Evolutionary conservation across 2,113 vertebrate species (phyloP).

Genomic region (Apteryx mantelli): DNA sequence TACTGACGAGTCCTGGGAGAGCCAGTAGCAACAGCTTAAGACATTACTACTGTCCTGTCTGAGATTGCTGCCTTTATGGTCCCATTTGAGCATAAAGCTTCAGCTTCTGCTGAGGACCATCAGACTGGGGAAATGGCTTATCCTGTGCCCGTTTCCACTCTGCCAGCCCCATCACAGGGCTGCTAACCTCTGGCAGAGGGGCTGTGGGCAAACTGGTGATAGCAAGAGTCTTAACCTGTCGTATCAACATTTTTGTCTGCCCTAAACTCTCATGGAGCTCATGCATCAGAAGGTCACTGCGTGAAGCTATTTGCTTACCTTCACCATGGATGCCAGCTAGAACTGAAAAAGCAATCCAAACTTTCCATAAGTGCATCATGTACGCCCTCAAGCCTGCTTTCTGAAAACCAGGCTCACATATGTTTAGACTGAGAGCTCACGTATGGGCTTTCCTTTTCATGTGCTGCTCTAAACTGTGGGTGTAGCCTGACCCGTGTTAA

Average conservation of each 20-base stretch:
- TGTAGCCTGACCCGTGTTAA: background rate
- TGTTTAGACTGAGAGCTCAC: background rate
- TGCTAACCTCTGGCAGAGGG: too few species aligned
- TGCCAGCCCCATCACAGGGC: too few species aligned
- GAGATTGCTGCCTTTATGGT: too few species aligned
- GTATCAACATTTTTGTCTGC: too few species aligned
- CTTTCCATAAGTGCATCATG: background rate
- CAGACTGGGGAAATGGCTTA: background rate
- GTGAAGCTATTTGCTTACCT: background rate
- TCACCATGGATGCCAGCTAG: background rate
- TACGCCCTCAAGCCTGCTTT: background rate
- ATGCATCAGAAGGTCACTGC: background rate
- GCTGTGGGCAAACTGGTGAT: too few species aligned
- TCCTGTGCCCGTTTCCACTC: background rate
- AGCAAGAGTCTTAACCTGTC: too few species aligned
- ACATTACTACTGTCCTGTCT: too few species aligned
- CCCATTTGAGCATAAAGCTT: too few species aligned
- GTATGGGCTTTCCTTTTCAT: accelerated
- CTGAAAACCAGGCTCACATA: accelerated
- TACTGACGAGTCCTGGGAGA: background rate
- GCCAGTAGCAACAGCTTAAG: background rate
- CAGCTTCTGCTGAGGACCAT: background rate
- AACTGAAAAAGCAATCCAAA: background rate
- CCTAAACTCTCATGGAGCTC: background rate
- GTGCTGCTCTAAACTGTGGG: background rate